Conservation (phyloP, 2,113 vertebrate genomes). For the Anas platyrhynchos region DNA sequence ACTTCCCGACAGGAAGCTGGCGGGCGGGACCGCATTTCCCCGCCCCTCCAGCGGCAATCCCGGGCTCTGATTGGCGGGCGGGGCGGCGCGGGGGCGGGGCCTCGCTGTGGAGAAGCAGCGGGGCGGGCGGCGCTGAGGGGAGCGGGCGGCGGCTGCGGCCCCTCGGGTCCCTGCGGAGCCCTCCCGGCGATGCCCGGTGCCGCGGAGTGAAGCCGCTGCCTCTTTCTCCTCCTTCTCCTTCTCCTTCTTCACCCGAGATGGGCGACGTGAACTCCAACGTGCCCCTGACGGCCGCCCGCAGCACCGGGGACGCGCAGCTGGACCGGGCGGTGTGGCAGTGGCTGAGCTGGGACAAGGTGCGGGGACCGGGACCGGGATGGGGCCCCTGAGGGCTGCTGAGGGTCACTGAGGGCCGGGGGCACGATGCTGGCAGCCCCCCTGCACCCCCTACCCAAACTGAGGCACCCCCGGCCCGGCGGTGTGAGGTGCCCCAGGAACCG, state of each 20-base stretch:
- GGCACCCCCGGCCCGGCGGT: no score
- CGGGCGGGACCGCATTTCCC: background rate
- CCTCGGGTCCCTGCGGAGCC: no score
- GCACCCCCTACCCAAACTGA: background rate
- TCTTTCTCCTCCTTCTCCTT: no score
- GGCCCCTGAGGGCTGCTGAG: no score
- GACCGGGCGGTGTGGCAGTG: slow-evolving; percentile 85
- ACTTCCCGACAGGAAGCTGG: slow-evolving; percentile 18
- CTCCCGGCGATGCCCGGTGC: background rate
- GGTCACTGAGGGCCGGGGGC: background rate
- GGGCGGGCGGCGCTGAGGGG: background rate
- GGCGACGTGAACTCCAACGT: slow-evolving; percentile 84
- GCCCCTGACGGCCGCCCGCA: slow-evolving; percentile 25
- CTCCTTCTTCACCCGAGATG: slow-evolving; percentile 46
- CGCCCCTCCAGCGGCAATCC: background rate
- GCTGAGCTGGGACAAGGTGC: slow-evolving; percentile 91
- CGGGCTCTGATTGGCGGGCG: background rate
- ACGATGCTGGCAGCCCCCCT: no score
- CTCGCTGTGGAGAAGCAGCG: background rate
- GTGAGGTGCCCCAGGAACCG: no score
- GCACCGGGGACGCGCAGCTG: slow-evolving; percentile 85
- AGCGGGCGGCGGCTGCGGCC: background rate
- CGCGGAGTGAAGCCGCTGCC: background rate
- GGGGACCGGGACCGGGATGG: no score
- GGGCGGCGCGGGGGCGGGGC: background rate